Evolutionary conservation across 2,888 invertebrate species (phyloP), one percentile per base, ranked within the genome.

Genomic region (Drosophila putrida): DNA sequence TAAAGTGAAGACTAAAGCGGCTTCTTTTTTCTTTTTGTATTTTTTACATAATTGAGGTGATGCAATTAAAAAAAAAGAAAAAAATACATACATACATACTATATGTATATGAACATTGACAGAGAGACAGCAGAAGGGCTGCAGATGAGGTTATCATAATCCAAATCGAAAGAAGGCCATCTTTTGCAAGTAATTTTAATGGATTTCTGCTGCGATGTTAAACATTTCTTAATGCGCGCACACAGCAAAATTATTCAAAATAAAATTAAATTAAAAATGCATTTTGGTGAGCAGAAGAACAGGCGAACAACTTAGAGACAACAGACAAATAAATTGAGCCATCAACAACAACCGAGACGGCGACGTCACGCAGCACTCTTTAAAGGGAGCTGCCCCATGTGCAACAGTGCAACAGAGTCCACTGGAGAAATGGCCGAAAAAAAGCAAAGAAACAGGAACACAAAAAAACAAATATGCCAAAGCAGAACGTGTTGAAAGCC

Each of bases 201-300:
- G 80, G 76, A 55, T 81, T 71, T 54, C 44, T 74, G 57, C 51
- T 74, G 60, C 71, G 65, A 71, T 80, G 71, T 71, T 78, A 71
- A 70, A 65, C 66, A 71, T 68, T 73, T 80, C 80, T 75, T 77
- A 80, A 75, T 75, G 79, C 67, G 74, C 73, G 69, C 76, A 64
- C 58, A 57, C 59, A 70, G 43, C 50, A 58, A 75, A 82, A 80
- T 78, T 84, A 77, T 82, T 71, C 60, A 68, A 72, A 78, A 78
- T 60, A 61, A 82, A 79, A 86, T 83, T 82, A 78, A 82, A 83
- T 83, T 83, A 83, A 86, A 83, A 83, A 86, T 86, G 81, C 83
- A 83, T 86, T 83, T 83, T 62, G 72, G 67, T 57, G 55, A 49
- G 39, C 31, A 6, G 27, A 43, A 27, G 28, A 38, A 13, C 28